Evolutionary conservation across 2,888 invertebrate genomes (phyloP).

Genomic region (Vanessa cardui): DNA sequence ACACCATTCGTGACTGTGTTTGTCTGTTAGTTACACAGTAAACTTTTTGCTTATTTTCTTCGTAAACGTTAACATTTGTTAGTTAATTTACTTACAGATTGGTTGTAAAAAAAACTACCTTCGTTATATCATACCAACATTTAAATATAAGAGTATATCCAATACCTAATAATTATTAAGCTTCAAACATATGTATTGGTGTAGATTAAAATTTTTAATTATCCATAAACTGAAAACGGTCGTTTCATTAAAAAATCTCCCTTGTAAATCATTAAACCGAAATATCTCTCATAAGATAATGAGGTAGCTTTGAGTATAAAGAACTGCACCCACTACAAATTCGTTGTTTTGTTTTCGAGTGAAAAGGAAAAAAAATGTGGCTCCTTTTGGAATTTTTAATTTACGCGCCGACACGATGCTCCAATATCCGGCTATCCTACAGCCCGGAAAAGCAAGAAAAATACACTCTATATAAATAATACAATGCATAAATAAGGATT

Average conservation of each 20-base stretch:
- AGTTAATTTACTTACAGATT: too few species aligned
- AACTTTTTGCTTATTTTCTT: too few species aligned
- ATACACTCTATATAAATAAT: constrained; percentile 32
- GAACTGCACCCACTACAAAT: constrained; percentile 18
- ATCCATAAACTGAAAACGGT: background rate
- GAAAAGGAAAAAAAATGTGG: constrained; percentile 45
- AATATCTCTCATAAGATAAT: constrained; percentile 22
- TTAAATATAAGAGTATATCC: too few species aligned
- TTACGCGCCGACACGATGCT: constrained; percentile 41
- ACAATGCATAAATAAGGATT: background rate
- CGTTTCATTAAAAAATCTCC: constrained; percentile 15
- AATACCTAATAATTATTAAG: too few species aligned
- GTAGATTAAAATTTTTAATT: too few species aligned
- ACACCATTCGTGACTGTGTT: too few species aligned
- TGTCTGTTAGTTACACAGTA: too few species aligned
- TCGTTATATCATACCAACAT: too few species aligned
- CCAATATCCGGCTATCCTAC: constrained; percentile 40
- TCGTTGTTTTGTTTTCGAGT: constrained; percentile 28
- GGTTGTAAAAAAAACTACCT: too few species aligned
- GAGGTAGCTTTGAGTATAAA: constrained; percentile 38
- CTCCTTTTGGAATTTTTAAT: constrained; percentile 48
- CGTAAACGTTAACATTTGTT: too few species aligned
- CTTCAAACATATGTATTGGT: too few species aligned
- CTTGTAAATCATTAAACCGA: constrained; percentile 4
- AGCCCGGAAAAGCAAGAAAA: constrained; percentile 33